Percentiles rank a stretch among this genome's conserved stretches.
phyloP scores from a whole-genome alignment of 1,140 invertebrate species.

The Pinna nobilis region DNA sequence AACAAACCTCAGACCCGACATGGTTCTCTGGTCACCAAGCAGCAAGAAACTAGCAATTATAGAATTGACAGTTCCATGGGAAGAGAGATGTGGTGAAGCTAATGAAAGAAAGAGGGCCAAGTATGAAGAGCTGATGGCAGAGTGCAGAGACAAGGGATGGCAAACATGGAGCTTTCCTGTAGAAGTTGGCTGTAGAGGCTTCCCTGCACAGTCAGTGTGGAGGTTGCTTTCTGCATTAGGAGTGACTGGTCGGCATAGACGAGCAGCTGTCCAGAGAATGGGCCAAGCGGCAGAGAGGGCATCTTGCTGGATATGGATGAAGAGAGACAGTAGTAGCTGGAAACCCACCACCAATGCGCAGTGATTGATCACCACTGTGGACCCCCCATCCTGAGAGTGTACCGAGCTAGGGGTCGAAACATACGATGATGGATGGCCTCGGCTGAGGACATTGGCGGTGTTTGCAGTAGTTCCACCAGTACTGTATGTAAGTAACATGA shows the following conservation, averaged over 20 bases:
- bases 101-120: constrained; percentile 1
- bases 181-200: constrained; percentile 20
- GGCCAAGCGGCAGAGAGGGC: constrained; percentile 16
- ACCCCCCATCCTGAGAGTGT: constrained; percentile 19
- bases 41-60: background rate
- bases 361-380: constrained; percentile 29
- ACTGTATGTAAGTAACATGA: too few species aligned
- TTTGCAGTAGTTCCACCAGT: too few species aligned
- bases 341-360: constrained; percentile 18
- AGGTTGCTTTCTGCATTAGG: constrained; percentile 15
- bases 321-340: constrained; percentile 15
- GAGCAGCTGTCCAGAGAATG: background rate
- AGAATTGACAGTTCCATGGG: constrained; percentile 31
- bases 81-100: constrained; percentile 9
- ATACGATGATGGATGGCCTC: constrained; percentile 20
- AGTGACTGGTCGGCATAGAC: background rate
- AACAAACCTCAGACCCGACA: background rate
- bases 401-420: constrained; percentile 20
- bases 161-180: too few species aligned
- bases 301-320: too few species aligned
- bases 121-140: background rate
- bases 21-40: constrained; percentile 4
- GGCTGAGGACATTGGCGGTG: too few species aligned
- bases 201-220: constrained; percentile 20
- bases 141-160: background rate